Conservation (phyloP, 2,888 invertebrate genomes). For the Stramonita haemastoma region DNA sequence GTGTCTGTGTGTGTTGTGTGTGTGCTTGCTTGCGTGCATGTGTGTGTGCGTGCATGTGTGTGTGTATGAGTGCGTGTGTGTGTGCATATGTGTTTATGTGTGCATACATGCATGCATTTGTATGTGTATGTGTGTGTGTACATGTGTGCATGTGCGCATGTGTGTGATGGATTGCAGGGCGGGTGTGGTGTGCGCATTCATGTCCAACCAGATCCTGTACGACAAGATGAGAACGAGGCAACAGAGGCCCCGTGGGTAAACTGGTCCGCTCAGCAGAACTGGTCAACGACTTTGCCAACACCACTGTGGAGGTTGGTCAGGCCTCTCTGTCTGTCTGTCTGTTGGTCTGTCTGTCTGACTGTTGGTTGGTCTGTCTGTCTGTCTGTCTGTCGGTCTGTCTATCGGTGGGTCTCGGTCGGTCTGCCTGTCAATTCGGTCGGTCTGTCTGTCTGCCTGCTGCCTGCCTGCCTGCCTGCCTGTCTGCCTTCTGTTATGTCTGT, state of each 20-base stretch:
- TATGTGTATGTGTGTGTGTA: neutral
- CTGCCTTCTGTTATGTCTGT: too few species aligned
- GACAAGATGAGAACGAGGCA: constrained; percentile 59
- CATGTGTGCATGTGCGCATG: constrained; percentile 5
- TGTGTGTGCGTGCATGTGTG: constrained; percentile 1
- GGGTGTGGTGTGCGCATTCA: constrained; percentile 94
- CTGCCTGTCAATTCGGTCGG: too few species aligned
- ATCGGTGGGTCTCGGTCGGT: too few species aligned
- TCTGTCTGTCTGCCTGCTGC: too few species aligned
- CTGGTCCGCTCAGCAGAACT: constrained; percentile 49
- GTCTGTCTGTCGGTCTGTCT: too few species aligned
- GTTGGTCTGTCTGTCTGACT: neutral
- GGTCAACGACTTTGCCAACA: constrained; percentile 53
- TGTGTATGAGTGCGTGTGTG: neutral
- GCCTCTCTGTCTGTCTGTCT: too few species aligned
- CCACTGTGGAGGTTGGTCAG: constrained; percentile 57
- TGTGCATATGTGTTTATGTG: neutral
- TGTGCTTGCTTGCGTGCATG: neutral
- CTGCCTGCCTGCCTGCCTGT: too few species aligned
- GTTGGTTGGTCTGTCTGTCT: neutral
- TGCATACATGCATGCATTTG: neutral
- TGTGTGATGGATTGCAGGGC: constrained; percentile 82
- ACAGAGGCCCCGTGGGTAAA: constrained; percentile 57
- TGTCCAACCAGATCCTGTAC: constrained; percentile 85
- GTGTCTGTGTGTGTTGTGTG: neutral